phyloP scores from a whole-genome alignment of 2,797 vertebrate genomes.

The Liasis olivaceus region DNA sequence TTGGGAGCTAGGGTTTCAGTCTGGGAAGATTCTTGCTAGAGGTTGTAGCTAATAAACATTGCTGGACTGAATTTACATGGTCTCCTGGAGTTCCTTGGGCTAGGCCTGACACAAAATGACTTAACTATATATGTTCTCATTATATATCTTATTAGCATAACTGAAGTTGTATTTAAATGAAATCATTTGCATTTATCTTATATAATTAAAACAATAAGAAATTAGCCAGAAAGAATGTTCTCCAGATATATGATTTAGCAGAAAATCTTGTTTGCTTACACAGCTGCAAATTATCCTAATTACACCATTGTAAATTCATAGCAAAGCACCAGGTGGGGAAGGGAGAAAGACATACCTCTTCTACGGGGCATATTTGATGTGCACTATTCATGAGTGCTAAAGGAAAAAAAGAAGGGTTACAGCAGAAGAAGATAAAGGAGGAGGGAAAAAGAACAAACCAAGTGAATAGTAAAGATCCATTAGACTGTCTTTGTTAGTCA shows the following conservation, averaged over 20 bases:
- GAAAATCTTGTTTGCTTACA: conserved; percentile 21
- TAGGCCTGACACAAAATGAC: not conserved
- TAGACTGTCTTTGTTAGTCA: conserved; percentile 46
- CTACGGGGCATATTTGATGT: conserved; percentile 78
- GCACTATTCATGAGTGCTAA: conserved; percentile 80
- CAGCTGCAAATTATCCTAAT: conserved; percentile 31
- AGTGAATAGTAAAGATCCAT: conserved; percentile 43
- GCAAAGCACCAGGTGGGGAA: conserved; percentile 51
- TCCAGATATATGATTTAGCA: conserved; percentile 38
- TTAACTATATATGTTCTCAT: not conserved
- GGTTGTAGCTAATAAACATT: too few relatives aligned
- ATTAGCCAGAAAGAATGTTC: conserved; percentile 28
- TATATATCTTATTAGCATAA: conserved; percentile 32
- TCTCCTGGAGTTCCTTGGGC: too few relatives aligned
- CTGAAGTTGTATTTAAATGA: not conserved
- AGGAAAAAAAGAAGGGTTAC: conserved; percentile 79
- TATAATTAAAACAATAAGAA: conserved; percentile 44
- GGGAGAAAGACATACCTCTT: conserved; percentile 76
- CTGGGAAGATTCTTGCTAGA: too few relatives aligned
- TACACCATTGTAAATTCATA: conserved; percentile 38
- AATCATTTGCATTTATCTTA: conserved; percentile 9
- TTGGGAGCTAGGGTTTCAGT: too few relatives aligned
- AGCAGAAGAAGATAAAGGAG: conserved; percentile 67
- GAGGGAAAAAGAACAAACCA: conserved; percentile 51
- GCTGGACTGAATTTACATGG: too few relatives aligned